Percentiles rank a stretch among this genome's conserved stretches.
Evolutionary conservation across 2,113 vertebrate genomes (phyloP).

Genomic region (Poeciliopsis prolifica): DNA sequence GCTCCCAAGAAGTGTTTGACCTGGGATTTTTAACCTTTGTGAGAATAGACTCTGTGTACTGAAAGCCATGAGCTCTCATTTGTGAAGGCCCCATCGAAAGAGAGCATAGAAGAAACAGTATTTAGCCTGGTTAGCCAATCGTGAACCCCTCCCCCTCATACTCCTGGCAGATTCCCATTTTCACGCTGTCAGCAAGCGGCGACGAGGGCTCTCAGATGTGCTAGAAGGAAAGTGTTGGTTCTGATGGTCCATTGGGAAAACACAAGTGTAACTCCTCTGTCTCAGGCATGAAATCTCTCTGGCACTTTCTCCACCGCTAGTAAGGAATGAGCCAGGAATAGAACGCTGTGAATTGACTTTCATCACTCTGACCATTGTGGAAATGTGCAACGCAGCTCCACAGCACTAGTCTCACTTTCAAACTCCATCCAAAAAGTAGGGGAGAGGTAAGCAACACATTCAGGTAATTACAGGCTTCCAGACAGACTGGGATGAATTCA

Average conservation of each 20-base stretch:
- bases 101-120: conserved; percentile 7
- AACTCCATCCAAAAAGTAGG: conserved; percentile 40
- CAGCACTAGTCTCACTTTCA: conserved; percentile 26
- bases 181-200: conserved; percentile 69
- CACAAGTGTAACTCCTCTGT: conserved; percentile 63
- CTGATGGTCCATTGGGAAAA: conserved; percentile 64
- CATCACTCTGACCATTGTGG: conserved; percentile 65
- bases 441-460: conserved; percentile 33
- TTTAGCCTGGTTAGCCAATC: conserved; percentile 59
- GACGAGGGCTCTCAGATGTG: conserved; percentile 57
- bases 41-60: conserved; percentile 13
- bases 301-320: conserved; percentile 60
- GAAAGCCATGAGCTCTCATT: conserved; percentile 45
- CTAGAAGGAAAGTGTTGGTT: conserved; percentile 54
- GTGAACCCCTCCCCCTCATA: conserved; percentile 41
- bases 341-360: conserved; percentile 61
- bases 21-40: conserved; percentile 37
- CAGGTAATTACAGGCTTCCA: conserved; percentile 13
- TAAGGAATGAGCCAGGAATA: conserved; percentile 40
- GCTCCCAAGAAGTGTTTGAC: conserved; percentile 23
- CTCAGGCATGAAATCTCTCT: conserved; percentile 74
- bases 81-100: conserved; percentile 25
- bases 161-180: conserved; percentile 74
- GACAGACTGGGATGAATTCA: not conserved
- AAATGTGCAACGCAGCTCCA: conserved; percentile 48